phyloP scores from a whole-genome alignment of 2,113 vertebrate genomes.

The Piaya cayana region DNA sequence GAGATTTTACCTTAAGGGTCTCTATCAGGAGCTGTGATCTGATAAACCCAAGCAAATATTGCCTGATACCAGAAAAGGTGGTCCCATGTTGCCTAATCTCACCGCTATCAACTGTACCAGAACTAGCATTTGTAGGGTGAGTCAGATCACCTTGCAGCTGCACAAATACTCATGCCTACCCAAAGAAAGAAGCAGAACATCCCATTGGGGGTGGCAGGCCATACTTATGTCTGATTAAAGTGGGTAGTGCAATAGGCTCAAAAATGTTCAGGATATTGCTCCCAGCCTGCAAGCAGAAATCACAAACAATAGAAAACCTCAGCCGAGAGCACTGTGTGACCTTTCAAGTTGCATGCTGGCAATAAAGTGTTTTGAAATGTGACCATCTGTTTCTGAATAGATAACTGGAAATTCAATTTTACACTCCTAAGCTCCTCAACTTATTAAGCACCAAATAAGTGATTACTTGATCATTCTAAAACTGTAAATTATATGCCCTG shows the following conservation, averaged over 20 bases:
- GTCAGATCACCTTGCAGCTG: neutral
- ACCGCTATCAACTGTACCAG: neutral
- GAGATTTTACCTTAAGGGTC: neutral
- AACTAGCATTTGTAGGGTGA: neutral
- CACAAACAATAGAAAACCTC: conserved; percentile 29
- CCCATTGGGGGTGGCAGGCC: neutral
- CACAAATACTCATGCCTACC: neutral
- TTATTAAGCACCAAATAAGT: neutral
- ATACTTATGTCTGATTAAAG: neutral
- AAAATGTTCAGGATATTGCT: conserved; percentile 27
- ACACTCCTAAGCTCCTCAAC: neutral
- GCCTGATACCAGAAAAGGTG: neutral
- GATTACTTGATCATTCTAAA: neutral
- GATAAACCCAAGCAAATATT: neutral
- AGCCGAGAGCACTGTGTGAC: conserved; percentile 36
- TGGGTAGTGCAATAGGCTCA: neutral
- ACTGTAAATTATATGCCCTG: neutral
- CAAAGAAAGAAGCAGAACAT: neutral
- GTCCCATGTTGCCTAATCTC: neutral
- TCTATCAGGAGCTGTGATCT: neutral
- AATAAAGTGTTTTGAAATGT: conserved; percentile 50
- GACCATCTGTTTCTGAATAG: conserved; percentile 41
- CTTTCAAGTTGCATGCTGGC: neutral
- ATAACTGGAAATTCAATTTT: conserved; percentile 43
- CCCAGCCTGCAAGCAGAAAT: conserved; percentile 22